phyloP scores from a whole-genome alignment of 2,113 vertebrate species.

The Rhombomys opimus region DNA sequence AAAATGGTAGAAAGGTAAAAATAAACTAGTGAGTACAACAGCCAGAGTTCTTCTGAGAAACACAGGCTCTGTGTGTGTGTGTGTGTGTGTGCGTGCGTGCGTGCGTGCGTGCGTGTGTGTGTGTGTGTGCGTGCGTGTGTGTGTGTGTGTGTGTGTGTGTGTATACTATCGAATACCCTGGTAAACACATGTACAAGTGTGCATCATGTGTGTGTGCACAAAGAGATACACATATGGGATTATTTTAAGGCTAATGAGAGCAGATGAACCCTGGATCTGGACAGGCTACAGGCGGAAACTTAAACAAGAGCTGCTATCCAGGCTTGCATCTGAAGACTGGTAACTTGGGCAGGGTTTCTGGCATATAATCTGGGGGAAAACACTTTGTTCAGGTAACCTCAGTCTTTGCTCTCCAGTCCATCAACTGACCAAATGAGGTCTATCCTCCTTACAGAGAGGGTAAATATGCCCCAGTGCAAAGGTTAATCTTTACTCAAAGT shows the following conservation, averaged over 20 bases:
- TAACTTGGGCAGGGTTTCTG: neutral
- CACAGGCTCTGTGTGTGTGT: neutral
- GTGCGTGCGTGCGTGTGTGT: neutral
- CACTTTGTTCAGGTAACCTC: neutral
- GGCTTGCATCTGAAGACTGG: neutral
- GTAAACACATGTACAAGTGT: neutral
- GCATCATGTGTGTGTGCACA: rapidly evolving
- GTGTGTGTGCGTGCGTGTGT: neutral
- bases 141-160: too few relatives aligned
- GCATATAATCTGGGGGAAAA: neutral
- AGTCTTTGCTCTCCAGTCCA: neutral
- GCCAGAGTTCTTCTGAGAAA: neutral
- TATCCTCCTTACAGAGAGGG: neutral
- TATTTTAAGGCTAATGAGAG: neutral
- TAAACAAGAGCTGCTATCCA: neutral
- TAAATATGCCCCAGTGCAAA: neutral
- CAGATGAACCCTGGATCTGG: neutral
- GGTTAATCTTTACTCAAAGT: neutral
- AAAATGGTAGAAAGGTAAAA: neutral
- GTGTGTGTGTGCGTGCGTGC: neutral
- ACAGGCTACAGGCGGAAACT: neutral
- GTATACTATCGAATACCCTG: too few relatives aligned
- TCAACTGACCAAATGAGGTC: neutral
- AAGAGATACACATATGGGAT: neutral
- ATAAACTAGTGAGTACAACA: neutral